Evolutionary conservation across 2,888 invertebrate species (phyloP), one percentile per base, ranked within the genome.

Genomic region (Hirtodrosophila trivittata): DNA sequence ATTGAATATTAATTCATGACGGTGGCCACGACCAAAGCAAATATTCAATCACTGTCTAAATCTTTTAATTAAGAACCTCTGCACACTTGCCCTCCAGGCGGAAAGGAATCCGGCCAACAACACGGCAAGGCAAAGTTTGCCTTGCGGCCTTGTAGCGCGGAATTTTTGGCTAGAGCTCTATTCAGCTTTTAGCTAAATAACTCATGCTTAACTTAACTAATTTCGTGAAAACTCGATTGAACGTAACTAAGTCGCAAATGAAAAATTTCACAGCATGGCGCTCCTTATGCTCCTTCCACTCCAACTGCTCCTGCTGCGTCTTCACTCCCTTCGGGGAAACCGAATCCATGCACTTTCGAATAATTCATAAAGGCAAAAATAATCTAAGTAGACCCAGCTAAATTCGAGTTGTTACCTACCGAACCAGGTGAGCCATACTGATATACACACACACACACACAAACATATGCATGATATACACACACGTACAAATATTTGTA

Each of bases 11-110:
- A 54, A 57, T 46, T 57, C 37, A 21, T 38, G 7, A 35, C 9
- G 8, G 3, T 30, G 12, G 14, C 7, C 43, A 41, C 12, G 37
- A 16, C 32, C 13, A 39, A 25, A 18, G 42, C 33, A 63, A 69
- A 57, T 52, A 69, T 35, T 46, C 68, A 69, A 69, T 69, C 68
- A 58, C 45, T 55, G 70, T 41, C 32, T 16, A 65, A 71, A 70
- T 71, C 71, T 70, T 70, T 70, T 66, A 70, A 70, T 70, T 70
- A 71, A 56, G 66, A 70, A 70, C 51, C 67, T 70, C 60, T 16
- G 21, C 4, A 8, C 45, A 25, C n/a, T 13, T 28, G 35, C 14
- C 25, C n/a, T 1, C 9, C 9, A 9, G 35, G 18, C 14, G 13
- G 8, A 6, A 18, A 13, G 13, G 5, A 25, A 37, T 35, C 25